Base-by-base conservation (phyloP, 2,888 invertebrate species). In the Parnassius smintheus region DNA sequence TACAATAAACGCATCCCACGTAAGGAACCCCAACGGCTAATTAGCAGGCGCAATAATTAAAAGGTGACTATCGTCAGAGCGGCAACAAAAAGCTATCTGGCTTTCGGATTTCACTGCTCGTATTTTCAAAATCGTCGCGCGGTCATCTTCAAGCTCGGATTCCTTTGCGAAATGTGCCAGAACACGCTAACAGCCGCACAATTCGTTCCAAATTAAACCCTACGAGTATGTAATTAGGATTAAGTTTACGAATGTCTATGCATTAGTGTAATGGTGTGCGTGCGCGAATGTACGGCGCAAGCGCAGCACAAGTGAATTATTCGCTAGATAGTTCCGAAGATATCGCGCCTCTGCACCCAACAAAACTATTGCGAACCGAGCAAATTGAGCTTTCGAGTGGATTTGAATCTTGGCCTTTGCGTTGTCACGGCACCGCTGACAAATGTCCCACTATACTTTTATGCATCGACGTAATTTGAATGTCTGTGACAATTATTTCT, bases 81-180 rank as follows among this genome's bases (percentile, higher is more conserved):
- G 70, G 70, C 74, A 71, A 75, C 86, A 88, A 89, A 90, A 91
- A 88, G 82, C 77, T 78, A 84, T 84, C 80, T 72, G 79, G 75
- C 78, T 82, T 81, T 82, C 78, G 76, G 75, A 82, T 85, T 88
- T 88, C 86, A 76, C 86, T 86, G 85, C 81, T 87, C 84, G 89
- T 89, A 90, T 88, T 88, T 91, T 88, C 83, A 87, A 89, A 90
- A 89, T 85, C 85, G 82, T 80, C 77, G 80, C 84, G 77, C 76
- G 77, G 75, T 77, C 83, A 81, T 85, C 82, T 85, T 74, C 77
- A 77, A 75, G 78, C 73, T 73, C 71, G 78, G 75, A 83, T 83
- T 78, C 83, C 72, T 75, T 66, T 65, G 71, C 64, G 54, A 61
- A 58, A 65, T 66, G 66, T 55, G 62, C 63, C 62, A 66, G 67